Base-by-base conservation (phyloP, 2,113 vertebrate species). In the Colossoma macropomum region DNA sequence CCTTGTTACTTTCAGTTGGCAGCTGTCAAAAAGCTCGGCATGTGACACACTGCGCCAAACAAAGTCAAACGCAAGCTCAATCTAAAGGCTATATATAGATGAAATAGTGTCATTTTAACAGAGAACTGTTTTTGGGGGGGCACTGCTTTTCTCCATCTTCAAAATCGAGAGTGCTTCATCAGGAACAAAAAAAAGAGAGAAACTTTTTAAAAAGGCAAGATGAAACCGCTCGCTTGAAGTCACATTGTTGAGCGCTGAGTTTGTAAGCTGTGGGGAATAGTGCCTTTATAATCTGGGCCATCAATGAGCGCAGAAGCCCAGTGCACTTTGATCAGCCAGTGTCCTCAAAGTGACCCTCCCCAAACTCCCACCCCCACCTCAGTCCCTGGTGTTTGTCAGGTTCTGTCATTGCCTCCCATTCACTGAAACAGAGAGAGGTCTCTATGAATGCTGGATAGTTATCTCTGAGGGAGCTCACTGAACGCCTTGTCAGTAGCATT, bases 61-160 rank as follows among this genome's bases (percentile, higher is more conserved):
- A 87, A 89, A 92, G 90, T 92, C 93, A 90, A 90, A 93, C 86
- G 87, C 91, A 87, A 82, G 74, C 66, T 41, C 89, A 91, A 92
- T 93, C 90, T 93, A 86, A 92, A 91, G 89, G 91, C 92, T 93
- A 94, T 95, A 94, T 94, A 94, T 94, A 95, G 93, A 93, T 93
- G 90, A 95, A 92, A 92, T 89, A 89, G 89, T 93, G 92, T 92
- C 92, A 92, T 89, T 94, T 93, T 92, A 92, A 90, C 90, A 92
- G 89, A 86, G 63, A 66, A 89, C 86, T 88, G 86, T 84, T 41
- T 66, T 85, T 86, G 85, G 85, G 68, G 87, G 87, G 89, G 88
- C 59, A 77, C 86, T 77, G 84, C 84, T 88, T 80, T 85, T 87
- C 81, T 75, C 87, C 82, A 81, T 83, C 86, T 90, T 93, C 89